A percentile compares a stretch with the other conserved stretches of the same genome.
phyloP scores from a whole-genome alignment of 2,888 invertebrate species.

The Andricus quercusramuli region DNA sequence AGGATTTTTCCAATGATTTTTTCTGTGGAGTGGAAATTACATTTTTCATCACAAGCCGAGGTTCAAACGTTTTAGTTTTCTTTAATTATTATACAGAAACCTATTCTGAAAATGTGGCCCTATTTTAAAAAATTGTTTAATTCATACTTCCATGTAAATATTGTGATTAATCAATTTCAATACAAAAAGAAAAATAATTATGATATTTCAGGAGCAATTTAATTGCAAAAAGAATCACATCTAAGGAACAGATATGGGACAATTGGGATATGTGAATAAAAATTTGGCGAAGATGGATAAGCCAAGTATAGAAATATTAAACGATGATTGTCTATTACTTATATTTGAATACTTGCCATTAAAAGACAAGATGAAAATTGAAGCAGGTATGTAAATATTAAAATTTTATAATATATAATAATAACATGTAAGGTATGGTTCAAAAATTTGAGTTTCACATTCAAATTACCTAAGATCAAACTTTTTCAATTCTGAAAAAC shows the following conservation, averaged over 20 bases:
- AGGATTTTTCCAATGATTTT: too few species aligned
- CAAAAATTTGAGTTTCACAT: neutral
- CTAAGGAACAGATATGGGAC: neutral
- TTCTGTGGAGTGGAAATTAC: too few species aligned
- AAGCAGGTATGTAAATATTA: slow-evolving; percentile 14
- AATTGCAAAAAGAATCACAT: neutral
- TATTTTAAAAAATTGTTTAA: too few species aligned
- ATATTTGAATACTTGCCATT: slow-evolving; percentile 24
- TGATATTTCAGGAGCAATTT: neutral
- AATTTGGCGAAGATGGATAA: neutral
- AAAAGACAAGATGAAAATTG: slow-evolving; percentile 11
- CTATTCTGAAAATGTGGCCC: too few species aligned
- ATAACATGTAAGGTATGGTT: neutral
- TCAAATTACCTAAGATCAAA: too few species aligned
- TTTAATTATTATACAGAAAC: too few species aligned
- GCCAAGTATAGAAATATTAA: slow-evolving; percentile 9
- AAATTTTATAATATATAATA: neutral
- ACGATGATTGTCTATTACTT: slow-evolving; percentile 19
- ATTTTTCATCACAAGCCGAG: too few species aligned
- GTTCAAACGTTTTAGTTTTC: too few species aligned
- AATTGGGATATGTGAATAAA: slow-evolving; percentile 11
- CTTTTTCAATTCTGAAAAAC: too few species aligned
- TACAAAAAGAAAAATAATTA: neutral
- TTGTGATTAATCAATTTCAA: neutral
- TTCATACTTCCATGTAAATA: neutral